These are phyloP conservation scores for Phrynosoma platyrhinos DNA, from an alignment of 2,113 vertebrate species.

Conservation along the genomic window DNA sequence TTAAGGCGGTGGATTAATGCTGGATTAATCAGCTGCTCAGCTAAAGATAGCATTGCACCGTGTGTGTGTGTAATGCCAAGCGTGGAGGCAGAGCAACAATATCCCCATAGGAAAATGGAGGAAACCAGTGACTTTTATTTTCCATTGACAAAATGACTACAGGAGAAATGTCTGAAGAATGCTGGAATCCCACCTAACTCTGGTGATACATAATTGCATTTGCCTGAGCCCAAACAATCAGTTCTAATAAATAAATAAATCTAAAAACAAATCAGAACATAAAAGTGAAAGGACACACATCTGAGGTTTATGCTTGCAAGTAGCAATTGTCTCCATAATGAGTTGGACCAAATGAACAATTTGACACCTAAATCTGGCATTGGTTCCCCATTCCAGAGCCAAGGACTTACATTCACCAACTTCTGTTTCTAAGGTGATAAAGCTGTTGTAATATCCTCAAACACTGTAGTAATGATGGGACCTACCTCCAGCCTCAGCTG, in stretches of 20 bases:
- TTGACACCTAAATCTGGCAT: slow-evolving; percentile 21
- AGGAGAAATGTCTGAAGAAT: neutral
- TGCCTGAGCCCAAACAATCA: neutral
- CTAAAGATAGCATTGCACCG: slow-evolving; percentile 66
- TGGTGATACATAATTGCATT: slow-evolving; percentile 9
- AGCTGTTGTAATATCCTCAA: slow-evolving; percentile 2
- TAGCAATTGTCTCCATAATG: slow-evolving; percentile 34
- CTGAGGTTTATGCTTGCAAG: slow-evolving; percentile 13
- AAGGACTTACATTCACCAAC: slow-evolving; percentile 21
- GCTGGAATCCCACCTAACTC: neutral
- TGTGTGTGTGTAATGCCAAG: slow-evolving; percentile 19
- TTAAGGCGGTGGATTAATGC: slow-evolving; percentile 75
- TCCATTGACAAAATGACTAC: slow-evolving; percentile 43
- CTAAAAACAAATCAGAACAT: neutral
- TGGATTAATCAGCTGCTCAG: slow-evolving; percentile 72
- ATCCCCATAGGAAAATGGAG: slow-evolving; percentile 41
- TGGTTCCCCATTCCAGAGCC: neutral
- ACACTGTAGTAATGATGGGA: slow-evolving; percentile 2
- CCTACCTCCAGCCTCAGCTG: neutral
- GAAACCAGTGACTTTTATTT: slow-evolving; percentile 42
- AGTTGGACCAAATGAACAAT: slow-evolving; percentile 32
- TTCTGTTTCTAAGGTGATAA: slow-evolving; percentile 33
- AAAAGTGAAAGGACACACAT: neutral
- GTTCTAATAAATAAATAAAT: neutral
- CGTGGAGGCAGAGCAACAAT: slow-evolving; percentile 15